phyloP scores from a whole-genome alignment of 2,113 vertebrate species.

The Isichthys henryi region DNA sequence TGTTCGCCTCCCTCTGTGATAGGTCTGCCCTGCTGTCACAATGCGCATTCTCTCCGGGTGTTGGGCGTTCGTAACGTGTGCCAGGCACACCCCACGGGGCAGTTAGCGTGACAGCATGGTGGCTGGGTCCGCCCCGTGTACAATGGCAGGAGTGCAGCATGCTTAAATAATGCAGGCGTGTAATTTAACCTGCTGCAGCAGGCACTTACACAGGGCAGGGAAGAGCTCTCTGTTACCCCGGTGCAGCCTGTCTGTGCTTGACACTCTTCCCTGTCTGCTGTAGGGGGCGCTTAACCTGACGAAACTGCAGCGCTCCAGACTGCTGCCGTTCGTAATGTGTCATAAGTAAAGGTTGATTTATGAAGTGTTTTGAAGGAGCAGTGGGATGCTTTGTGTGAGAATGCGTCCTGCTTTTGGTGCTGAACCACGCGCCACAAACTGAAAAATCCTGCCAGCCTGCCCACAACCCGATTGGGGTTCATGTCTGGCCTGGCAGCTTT shows the following conservation, averaged over 20 bases:
- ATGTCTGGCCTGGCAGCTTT: not conserved
- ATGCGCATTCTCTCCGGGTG: not conserved
- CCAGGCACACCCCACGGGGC: not conserved
- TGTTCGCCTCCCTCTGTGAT: not conserved
- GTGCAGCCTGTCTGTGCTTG: too few relatives aligned
- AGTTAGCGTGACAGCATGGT: not conserved
- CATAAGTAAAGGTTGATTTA: not conserved
- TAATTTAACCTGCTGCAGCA: not conserved
- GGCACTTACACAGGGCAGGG: not conserved
- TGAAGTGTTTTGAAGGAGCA: not conserved
- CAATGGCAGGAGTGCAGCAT: not conserved
- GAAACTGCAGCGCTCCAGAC: not conserved
- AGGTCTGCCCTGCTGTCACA: not conserved
- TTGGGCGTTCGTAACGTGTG: not conserved
- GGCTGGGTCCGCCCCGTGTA: not conserved
- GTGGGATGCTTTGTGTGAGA: not conserved
- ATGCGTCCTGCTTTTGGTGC: not conserved
- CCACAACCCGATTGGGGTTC: not conserved
- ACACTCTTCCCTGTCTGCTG: not conserved
- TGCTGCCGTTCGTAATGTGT: not conserved
- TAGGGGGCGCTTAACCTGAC: not conserved
- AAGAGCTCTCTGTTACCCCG: too few relatives aligned
- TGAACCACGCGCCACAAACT: not conserved
- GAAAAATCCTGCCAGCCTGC: not conserved
- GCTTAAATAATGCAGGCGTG: not conserved